phyloP scores from a whole-genome alignment of 2,888 invertebrate species.

The Fragum sueziense region DNA sequence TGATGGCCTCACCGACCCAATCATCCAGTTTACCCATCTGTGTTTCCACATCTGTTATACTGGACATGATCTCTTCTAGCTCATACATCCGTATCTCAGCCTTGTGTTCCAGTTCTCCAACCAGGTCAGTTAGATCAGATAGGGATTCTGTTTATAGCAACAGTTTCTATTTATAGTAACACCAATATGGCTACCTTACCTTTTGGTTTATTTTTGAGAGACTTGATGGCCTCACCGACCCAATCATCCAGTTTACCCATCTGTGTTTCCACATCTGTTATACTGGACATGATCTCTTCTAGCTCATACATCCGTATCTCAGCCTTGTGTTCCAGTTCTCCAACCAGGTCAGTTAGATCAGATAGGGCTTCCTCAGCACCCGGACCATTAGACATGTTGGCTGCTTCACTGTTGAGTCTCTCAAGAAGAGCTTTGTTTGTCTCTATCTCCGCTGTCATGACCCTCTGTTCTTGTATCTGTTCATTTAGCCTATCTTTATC shows the following conservation, averaged over 20 bases:
- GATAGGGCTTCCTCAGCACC: constrained; percentile 63
- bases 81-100: too few relatives aligned
- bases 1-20: too few relatives aligned
- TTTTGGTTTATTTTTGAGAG: constrained; percentile 73
- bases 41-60: too few relatives aligned
- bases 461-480: constrained; percentile 93
- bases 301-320: constrained; percentile 68
- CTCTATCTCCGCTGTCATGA: constrained; percentile 81
- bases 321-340: constrained; percentile 69
- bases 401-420: constrained; percentile 69
- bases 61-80: too few relatives aligned
- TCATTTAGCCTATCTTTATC: constrained; percentile 93
- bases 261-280: constrained; percentile 68
- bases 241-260: constrained; percentile 75
- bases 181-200: too few relatives aligned
- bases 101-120: too few relatives aligned
- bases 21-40: too few relatives aligned
- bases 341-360: constrained; percentile 63
- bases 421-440: constrained; percentile 75
- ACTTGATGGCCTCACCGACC: constrained; percentile 75
- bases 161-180: too few relatives aligned
- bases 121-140: too few relatives aligned
- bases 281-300: constrained; percentile 68
- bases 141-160: too few relatives aligned
- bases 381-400: constrained; percentile 66